These are phyloP conservation scores for Calephelis nemesis DNA, from an alignment of 1,140 invertebrate species.

Conservation along the genomic window DNA sequence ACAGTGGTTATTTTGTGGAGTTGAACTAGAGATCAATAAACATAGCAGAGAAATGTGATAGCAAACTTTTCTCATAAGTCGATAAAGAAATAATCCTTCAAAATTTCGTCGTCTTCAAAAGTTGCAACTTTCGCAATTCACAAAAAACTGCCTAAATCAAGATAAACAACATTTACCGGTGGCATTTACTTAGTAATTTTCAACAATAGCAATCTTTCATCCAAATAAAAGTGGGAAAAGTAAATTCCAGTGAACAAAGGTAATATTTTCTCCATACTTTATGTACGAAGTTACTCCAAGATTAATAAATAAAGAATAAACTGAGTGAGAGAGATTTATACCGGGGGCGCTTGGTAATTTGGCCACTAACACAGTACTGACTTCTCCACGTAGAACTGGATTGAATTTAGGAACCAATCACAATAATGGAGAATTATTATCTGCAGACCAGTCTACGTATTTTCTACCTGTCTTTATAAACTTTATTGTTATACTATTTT, in stretches of 20 bases:
- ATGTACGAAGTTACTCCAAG: constrained; percentile 18
- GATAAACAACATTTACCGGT: too few relatives aligned
- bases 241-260: constrained; percentile 14
- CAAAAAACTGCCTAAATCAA: too few relatives aligned
- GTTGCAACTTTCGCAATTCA: too few relatives aligned
- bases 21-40: too few relatives aligned
- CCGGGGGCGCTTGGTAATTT: constrained; percentile 1
- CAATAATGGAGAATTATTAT: constrained; percentile 5
- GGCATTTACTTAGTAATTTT: neutral
- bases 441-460: neutral
- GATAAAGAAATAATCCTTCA: too few relatives aligned
- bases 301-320: constrained; percentile 22
- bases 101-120: too few relatives aligned
- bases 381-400: neutral
- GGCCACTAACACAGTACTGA: constrained; percentile 4
- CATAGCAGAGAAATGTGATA: too few relatives aligned
- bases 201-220: constrained; percentile 14
- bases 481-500: too few relatives aligned
- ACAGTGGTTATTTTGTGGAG: too few relatives aligned
- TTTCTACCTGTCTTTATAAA: too few relatives aligned
- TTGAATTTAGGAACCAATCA: constrained; percentile 11
- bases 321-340: constrained; percentile 20
- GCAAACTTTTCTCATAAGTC: too few relatives aligned
- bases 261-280: constrained; percentile 20
- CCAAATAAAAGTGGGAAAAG: constrained; percentile 3